These are phyloP conservation scores for Rallus limicola DNA, from an alignment of 2,113 vertebrate genomes.

Conservation along the genomic window DNA sequence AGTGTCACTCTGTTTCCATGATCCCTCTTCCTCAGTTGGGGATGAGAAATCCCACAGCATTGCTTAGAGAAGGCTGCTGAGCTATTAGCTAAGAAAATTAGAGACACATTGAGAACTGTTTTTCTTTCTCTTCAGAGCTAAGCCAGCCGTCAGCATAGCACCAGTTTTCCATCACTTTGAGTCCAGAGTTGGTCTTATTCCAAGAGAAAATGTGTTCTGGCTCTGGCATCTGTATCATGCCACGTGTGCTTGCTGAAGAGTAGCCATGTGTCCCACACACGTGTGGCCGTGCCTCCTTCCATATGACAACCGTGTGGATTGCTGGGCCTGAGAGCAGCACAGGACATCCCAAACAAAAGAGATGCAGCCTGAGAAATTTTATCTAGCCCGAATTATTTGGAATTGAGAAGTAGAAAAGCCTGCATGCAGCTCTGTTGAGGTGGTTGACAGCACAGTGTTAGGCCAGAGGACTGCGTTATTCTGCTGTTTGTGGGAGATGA, in stretches of 20 bases:
- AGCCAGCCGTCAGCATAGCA: neutral
- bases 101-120: neutral
- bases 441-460: neutral
- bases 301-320: neutral
- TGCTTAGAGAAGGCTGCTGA: neutral
- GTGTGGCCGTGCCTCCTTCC: neutral
- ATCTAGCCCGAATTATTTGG: neutral
- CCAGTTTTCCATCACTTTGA: neutral
- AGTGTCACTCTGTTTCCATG: neutral
- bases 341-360: neutral
- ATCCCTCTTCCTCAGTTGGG: neutral
- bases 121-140: neutral
- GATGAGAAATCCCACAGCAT: neutral
- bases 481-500: neutral
- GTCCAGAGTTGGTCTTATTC: neutral
- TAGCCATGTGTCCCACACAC: neutral
- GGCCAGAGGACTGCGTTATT: neutral
- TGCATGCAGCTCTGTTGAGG: neutral
- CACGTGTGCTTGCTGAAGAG: neutral
- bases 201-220: neutral
- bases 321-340: neutral
- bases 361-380: neutral
- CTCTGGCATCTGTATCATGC: neutral
- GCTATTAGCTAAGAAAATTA: neutral
- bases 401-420: neutral